A percentile compares a stretch with the other conserved stretches of the same genome.
Evolutionary conservation across 53 echinoderm and acorn worm species (phyloP).

Genomic region (Temnopleurus reevesii): DNA sequence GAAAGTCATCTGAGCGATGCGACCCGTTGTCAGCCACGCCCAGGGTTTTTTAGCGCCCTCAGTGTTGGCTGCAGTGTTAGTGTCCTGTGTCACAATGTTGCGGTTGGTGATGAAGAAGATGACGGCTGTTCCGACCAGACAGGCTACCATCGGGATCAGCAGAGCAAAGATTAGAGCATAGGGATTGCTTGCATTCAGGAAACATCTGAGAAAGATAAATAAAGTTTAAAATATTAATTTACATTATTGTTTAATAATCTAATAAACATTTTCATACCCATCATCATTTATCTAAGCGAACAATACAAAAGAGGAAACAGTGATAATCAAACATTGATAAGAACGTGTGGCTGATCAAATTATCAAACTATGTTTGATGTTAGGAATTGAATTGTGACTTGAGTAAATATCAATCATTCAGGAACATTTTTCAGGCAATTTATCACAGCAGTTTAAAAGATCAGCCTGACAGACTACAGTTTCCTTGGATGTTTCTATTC

Average conservation of each 20-base stretch:
- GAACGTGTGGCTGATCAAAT: too few relatives aligned
- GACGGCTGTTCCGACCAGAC: background rate
- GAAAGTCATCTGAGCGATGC: constrained; percentile 18
- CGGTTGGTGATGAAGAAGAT: constrained; percentile 42
- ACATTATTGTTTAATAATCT: too few relatives aligned
- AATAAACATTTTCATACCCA: too few relatives aligned
- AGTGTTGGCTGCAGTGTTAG: background rate
- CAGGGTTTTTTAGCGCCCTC: constrained; percentile 7
- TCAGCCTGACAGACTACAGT: too few relatives aligned
- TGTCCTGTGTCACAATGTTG: background rate
- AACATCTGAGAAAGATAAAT: constrained; percentile 5
- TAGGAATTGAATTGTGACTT: too few relatives aligned
- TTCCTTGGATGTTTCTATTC: too few relatives aligned
- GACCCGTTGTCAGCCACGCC: constrained; percentile 44
- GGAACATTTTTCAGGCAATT: too few relatives aligned
- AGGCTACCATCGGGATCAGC: constrained; percentile 20
- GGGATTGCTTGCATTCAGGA: constrained; percentile 10
- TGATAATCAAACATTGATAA: background rate
- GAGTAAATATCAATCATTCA: too few relatives aligned
- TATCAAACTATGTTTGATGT: too few relatives aligned
- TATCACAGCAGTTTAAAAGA: too few relatives aligned
- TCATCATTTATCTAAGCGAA: too few relatives aligned
- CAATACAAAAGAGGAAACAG: too few relatives aligned
- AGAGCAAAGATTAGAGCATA: constrained; percentile 51
- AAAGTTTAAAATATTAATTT: background rate